phyloP scores from a whole-genome alignment of 2,113 vertebrate species.

The Oenanthe melanoleuca region DNA sequence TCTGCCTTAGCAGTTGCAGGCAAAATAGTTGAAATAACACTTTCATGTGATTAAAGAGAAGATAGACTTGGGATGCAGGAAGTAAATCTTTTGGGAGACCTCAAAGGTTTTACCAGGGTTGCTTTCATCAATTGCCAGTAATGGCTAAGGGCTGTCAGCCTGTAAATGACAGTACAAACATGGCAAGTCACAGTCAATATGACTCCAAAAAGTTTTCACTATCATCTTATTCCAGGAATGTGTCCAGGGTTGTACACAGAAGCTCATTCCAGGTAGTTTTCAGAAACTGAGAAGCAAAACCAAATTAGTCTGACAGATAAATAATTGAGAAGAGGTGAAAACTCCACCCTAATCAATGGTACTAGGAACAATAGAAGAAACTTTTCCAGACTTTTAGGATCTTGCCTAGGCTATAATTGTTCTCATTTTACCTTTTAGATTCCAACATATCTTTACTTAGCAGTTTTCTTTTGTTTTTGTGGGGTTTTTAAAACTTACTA shows the following conservation, averaged over 20 bases:
- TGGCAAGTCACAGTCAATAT: background rate
- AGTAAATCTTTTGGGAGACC: background rate
- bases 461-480: background rate
- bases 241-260: background rate
- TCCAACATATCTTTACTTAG: background rate
- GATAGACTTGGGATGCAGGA: background rate
- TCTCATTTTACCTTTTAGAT: background rate
- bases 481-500: background rate
- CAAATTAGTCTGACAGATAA: background rate
- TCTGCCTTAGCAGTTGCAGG: background rate
- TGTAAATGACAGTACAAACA: background rate
- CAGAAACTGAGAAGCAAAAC: background rate
- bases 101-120: background rate
- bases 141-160: background rate
- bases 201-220: background rate
- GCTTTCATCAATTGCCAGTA: background rate
- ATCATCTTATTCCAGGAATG: constrained; percentile 21
- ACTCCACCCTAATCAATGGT: background rate
- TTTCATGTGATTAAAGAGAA: background rate
- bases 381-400: background rate
- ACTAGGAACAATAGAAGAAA: background rate
- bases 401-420: background rate
- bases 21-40: background rate
- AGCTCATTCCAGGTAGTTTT: background rate
- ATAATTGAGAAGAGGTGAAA: background rate